Conservation (phyloP, 2,888 invertebrate species). For the Andrena bicolor region DNA sequence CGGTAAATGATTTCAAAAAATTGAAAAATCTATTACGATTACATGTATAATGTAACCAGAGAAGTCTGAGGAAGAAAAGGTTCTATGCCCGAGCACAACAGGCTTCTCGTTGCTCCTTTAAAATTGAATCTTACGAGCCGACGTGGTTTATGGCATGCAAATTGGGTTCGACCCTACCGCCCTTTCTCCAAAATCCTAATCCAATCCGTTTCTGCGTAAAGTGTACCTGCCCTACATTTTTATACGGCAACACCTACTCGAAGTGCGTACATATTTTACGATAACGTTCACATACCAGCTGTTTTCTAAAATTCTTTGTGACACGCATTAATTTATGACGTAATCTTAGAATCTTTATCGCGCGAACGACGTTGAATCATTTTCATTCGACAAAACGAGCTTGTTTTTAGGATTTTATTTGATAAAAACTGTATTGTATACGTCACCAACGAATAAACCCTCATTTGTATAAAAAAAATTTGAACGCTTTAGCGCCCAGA, state of each 20-base stretch:
- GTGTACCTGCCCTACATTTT: constrained; percentile 59
- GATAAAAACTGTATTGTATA: too few species aligned
- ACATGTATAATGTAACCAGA: not conserved
- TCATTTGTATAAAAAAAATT: too few species aligned
- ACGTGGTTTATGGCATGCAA: constrained; percentile 76
- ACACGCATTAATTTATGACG: constrained; percentile 4
- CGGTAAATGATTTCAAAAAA: too few species aligned
- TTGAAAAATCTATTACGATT: too few species aligned
- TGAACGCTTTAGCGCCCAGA: too few species aligned
- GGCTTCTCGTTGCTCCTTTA: constrained; percentile 57
- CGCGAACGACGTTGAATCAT: too few species aligned
- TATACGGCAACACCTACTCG: constrained; percentile 55
- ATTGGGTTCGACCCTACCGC: constrained; percentile 72
- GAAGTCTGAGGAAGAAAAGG: constrained; percentile 22
- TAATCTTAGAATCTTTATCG: too few species aligned
- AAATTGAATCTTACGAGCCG: constrained; percentile 72
- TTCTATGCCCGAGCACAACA: constrained; percentile 20
- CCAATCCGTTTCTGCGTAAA: constrained; percentile 69
- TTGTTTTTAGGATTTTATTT: too few species aligned
- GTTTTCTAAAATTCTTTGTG: constrained; percentile 28
- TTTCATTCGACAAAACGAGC: too few species aligned
- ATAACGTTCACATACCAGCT: constrained; percentile 17
- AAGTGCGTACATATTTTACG: constrained; percentile 36
- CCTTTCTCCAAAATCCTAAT: constrained; percentile 76
- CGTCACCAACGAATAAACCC: too few species aligned